Percentiles rank a stretch among this genome's conserved stretches.
phyloP scores from a whole-genome alignment of 2,797 vertebrate species.

The Leptoclinus maculatus region DNA sequence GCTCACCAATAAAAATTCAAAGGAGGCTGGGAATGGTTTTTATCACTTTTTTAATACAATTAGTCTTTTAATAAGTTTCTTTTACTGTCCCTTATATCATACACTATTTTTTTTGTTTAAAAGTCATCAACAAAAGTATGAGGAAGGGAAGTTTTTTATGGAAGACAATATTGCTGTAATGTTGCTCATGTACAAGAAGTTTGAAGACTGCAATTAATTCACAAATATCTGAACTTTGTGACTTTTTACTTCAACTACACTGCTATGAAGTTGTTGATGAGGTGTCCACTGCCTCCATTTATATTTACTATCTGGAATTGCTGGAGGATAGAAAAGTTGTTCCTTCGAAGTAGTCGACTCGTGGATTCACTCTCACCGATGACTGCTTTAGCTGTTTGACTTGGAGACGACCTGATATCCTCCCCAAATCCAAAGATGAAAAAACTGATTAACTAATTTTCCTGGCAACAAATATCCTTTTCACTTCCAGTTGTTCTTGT shows the following conservation, averaged over 20 bases:
- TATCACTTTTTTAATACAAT: not conserved
- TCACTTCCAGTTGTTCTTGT: too few relatives aligned
- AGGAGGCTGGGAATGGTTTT: too few relatives aligned
- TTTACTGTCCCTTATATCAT: not conserved
- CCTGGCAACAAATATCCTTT: not conserved
- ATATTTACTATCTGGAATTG: too few relatives aligned
- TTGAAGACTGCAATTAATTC: not conserved
- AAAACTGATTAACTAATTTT: not conserved
- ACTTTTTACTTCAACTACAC: not conserved
- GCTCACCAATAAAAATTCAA: too few relatives aligned
- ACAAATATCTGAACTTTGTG: not conserved
- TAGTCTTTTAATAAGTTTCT: not conserved
- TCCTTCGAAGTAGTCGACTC: too few relatives aligned
- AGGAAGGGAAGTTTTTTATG: not conserved
- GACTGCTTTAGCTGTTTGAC: not conserved
- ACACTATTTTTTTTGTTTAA: not conserved
- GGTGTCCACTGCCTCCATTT: not conserved
- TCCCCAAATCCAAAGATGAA: not conserved
- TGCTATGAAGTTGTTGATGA: not conserved
- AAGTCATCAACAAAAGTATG: not conserved
- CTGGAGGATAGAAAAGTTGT: too few relatives aligned
- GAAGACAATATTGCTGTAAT: not conserved
- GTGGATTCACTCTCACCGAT: too few relatives aligned
- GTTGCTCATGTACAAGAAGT: not conserved
- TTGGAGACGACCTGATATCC: not conserved